Conservation (phyloP, 2,113 vertebrate species). For the Ptyas mucosa region DNA sequence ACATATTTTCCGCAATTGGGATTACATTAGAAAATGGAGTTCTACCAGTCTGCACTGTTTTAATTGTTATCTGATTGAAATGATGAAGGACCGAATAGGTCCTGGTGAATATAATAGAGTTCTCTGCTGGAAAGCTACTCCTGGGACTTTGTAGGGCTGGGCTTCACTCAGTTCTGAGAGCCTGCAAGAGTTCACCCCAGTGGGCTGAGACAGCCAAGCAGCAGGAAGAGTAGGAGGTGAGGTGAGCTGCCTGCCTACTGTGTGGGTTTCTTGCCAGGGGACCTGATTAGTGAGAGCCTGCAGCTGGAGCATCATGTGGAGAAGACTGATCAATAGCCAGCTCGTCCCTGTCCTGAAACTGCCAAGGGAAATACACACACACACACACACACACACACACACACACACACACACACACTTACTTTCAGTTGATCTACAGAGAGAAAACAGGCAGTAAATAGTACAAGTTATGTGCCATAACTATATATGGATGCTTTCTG, state of each 20-base stretch:
- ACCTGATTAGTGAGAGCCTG: constrained; percentile 29
- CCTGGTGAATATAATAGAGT: not conserved
- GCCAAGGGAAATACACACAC: not conserved
- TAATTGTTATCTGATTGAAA: not conserved
- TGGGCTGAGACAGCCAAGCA: constrained; percentile 3
- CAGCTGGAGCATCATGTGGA: constrained; percentile 23
- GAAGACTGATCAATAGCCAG: constrained; percentile 25
- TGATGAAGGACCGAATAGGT: not conserved
- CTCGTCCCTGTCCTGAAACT: constrained; percentile 4
- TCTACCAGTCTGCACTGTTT: not conserved
- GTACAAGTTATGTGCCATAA: not conserved
- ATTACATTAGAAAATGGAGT: not conserved
- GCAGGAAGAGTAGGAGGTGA: constrained; percentile 10
- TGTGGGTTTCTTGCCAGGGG: constrained; percentile 20
- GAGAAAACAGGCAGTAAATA: not conserved
- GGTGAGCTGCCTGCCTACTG: constrained; percentile 15
- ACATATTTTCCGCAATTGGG: not conserved
- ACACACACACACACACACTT: not conserved
- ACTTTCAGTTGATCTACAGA: not conserved
- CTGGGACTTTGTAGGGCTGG: not conserved
- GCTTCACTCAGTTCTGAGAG: not conserved
- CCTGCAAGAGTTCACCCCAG: constrained; percentile 1
- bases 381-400: not conserved
- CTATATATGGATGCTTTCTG: not conserved
- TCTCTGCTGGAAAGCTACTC: constrained; percentile 2